phyloP scores from a whole-genome alignment of 2,113 vertebrate genomes.

The Myotis davidii region DNA sequence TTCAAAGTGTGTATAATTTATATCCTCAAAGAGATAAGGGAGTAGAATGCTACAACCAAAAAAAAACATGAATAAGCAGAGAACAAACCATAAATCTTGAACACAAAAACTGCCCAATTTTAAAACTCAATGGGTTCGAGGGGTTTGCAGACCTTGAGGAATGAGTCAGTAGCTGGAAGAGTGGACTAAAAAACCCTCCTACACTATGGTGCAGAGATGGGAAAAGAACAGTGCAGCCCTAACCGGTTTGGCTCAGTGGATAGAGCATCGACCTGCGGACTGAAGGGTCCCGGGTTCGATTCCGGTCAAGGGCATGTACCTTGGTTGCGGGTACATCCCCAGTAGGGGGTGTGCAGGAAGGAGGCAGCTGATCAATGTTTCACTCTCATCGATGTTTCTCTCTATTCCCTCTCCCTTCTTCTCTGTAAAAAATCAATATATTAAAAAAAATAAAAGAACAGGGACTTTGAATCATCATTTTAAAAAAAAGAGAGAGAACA shows the following conservation, averaged over 20 bases:
- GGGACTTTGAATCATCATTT: no score
- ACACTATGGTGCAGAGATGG: not conserved
- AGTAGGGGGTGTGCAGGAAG: no score
- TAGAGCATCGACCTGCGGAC: no score
- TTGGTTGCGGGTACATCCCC: no score
- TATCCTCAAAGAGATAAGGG: not conserved
- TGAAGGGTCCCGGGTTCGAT: no score
- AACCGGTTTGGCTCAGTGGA: no score
- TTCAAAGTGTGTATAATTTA: not conserved
- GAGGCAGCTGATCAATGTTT: no score
- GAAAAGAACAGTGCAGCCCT: not conserved
- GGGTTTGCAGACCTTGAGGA: not conserved
- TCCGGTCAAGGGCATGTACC: no score
- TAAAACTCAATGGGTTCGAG: not conserved
- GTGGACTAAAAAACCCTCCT: not conserved
- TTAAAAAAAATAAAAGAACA: no score
- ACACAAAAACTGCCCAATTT: not conserved
- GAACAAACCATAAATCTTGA: not conserved
- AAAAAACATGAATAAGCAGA: not conserved
- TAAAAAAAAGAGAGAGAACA: not conserved
- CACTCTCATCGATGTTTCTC: no score
- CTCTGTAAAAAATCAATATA: no score
- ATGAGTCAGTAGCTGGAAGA: not conserved
- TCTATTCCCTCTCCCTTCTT: no score
- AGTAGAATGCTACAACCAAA: not conserved